phyloP scores from a whole-genome alignment of 1,140 invertebrate genomes.

The Megathymus violae region DNA sequence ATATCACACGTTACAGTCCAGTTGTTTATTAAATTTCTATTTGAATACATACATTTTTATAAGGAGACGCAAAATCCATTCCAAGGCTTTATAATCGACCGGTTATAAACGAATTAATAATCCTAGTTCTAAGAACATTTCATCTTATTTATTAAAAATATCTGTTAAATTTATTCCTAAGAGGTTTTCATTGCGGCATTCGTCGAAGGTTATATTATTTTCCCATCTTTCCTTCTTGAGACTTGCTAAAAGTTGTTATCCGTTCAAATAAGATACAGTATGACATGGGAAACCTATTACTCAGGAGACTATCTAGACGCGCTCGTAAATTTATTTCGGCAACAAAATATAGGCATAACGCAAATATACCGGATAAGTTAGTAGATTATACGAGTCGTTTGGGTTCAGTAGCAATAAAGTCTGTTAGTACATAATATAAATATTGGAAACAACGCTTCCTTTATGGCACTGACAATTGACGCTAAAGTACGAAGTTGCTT shows the following conservation, averaged over 20 bases:
- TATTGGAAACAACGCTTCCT: too few relatives aligned
- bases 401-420: background rate
- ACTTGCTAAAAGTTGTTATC: conserved; percentile 15
- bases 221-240: background rate
- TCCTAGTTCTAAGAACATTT: too few relatives aligned
- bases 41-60: too few relatives aligned
- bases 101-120: too few relatives aligned
- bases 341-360: conserved; percentile 3
- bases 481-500: too few relatives aligned
- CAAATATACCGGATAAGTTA: background rate
- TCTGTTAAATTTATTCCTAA: background rate
- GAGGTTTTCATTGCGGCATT: conserved; percentile 8
- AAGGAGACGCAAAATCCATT: too few relatives aligned
- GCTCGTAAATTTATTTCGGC: conserved; percentile 25
- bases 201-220: background rate
- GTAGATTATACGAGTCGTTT: background rate
- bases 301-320: conserved; percentile 17
- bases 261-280: conserved; percentile 18
- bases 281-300: conserved; percentile 27
- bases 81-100: too few relatives aligned
- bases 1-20: too few relatives aligned
- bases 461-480: too few relatives aligned
- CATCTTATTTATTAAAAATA: too few relatives aligned
- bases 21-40: too few relatives aligned
- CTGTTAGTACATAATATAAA: too few relatives aligned